A percentile compares a stretch with the other conserved stretches of the same genome.
Conservation (phyloP, 1,140 invertebrate species). For the Drosophila prosaltans region DNA sequence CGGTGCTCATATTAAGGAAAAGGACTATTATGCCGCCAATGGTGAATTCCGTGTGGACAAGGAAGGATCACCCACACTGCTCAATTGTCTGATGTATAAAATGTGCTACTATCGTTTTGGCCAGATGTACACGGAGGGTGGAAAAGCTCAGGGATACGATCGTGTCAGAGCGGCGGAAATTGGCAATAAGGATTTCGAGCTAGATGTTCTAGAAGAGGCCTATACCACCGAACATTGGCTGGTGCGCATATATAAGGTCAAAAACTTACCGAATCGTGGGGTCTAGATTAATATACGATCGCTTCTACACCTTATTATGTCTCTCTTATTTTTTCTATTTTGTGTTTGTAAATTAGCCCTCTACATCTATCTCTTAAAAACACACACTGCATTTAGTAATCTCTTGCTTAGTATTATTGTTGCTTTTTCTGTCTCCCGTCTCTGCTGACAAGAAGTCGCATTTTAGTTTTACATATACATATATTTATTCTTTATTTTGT, state of each 20-base stretch:
- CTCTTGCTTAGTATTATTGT: constrained; percentile 46
- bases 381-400: constrained; percentile 17
- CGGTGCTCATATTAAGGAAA: constrained; percentile 97
- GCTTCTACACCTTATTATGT: not conserved
- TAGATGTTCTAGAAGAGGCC: constrained; percentile 96
- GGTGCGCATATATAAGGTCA: constrained; percentile 97
- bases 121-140: constrained; percentile 95
- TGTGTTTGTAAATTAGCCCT: constrained; percentile 10
- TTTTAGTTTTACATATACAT: constrained; percentile 30
- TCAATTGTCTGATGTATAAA: constrained; percentile 98
- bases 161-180: constrained; percentile 95
- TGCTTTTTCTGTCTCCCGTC: constrained; percentile 18
- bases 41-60: constrained; percentile 97
- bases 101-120: constrained; percentile 98
- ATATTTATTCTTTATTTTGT: not conserved
- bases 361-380: not conserved
- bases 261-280: constrained; percentile 93
- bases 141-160: constrained; percentile 95
- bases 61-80: constrained; percentile 92
- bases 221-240: constrained; percentile 98
- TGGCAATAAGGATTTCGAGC: constrained; percentile 97
- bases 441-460: constrained; percentile 12
- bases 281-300: constrained; percentile 83
- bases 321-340: not conserved
- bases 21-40: constrained; percentile 96